A percentile compares a stretch with the other conserved stretches of the same genome.
These are phyloP conservation scores for Notiomystis cincta DNA, from an alignment of 2,113 vertebrate species.

Conservation along the genomic window DNA sequence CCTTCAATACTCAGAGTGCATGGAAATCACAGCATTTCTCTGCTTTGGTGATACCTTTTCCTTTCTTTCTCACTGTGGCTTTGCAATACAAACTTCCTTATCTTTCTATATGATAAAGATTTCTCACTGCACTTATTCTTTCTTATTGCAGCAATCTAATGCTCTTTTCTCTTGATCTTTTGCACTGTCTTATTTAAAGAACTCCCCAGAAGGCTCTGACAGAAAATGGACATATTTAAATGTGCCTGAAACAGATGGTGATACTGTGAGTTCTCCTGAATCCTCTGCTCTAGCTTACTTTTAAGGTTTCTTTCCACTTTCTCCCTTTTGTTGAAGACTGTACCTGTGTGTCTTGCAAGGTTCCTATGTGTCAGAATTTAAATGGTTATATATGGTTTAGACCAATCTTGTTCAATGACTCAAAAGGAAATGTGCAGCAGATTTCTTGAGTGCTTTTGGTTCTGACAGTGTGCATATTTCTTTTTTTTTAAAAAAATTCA, in stretches of 20 bases:
- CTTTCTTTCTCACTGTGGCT: background rate
- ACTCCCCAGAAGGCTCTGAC: constrained; percentile 82
- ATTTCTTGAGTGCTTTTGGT: background rate
- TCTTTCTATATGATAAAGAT: background rate
- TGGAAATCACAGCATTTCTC: background rate
- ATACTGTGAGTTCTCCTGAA: constrained; percentile 88
- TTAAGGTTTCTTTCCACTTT: background rate
- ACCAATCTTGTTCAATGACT: background rate
- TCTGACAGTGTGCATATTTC: background rate
- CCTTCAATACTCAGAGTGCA: background rate
- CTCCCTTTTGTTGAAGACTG: background rate
- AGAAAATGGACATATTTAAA: constrained; percentile 91
- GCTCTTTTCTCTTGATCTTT: constrained; percentile 48
- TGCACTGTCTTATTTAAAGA: constrained; percentile 72
- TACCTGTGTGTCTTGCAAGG: background rate
- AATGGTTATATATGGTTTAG: background rate
- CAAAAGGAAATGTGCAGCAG: background rate
- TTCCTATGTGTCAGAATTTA: background rate
- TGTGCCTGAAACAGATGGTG: constrained; percentile 92
- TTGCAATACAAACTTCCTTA: background rate
- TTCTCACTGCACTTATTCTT: constrained; percentile 20
- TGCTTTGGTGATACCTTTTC: background rate
- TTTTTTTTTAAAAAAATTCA: background rate
- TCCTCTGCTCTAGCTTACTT: background rate
- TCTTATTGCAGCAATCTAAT: constrained; percentile 51